Percentiles rank a stretch among this genome's conserved stretches.
phyloP scores from a whole-genome alignment of 1,140 invertebrate genomes.

The Aphaenogaster ashmeadi region DNA sequence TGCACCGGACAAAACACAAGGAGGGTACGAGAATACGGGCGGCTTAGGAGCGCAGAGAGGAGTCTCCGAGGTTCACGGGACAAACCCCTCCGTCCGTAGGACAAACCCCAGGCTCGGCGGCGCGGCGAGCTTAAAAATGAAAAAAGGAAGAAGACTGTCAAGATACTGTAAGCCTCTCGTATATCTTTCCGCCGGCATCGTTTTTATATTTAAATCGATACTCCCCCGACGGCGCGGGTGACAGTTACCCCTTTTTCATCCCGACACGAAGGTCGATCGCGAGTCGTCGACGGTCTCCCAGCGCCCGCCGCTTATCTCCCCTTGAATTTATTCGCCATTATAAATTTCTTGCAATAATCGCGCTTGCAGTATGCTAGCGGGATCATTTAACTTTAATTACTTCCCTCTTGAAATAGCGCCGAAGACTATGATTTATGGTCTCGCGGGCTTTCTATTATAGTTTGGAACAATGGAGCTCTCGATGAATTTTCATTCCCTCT shows the following conservation, averaged over 20 bases:
- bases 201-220: conserved; percentile 73
- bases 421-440: conserved; percentile 29
- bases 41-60: conserved; percentile 18
- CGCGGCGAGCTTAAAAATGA: conserved; percentile 55
- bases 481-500: background rate
- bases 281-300: conserved; percentile 22
- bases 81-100: background rate
- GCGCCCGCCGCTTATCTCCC: background rate
- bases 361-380: background rate
- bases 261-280: conserved; percentile 19
- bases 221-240: conserved; percentile 18
- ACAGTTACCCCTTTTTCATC: conserved; percentile 38
- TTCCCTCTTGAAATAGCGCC: conserved; percentile 8
- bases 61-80: conserved; percentile 11
- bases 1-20: background rate
- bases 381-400: conserved; percentile 38
- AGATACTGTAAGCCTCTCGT: conserved; percentile 53
- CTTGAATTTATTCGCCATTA: conserved; percentile 18
- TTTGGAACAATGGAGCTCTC: background rate
- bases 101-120: conserved; percentile 20
- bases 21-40: conserved; percentile 15
- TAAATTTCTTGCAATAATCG: conserved; percentile 23
- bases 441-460: conserved; percentile 11
- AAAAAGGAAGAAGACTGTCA: conserved; percentile 56
- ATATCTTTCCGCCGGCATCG: conserved; percentile 18